Conservation (phyloP, 2,797 vertebrate genomes). For the Macropus fuliginosus region DNA sequence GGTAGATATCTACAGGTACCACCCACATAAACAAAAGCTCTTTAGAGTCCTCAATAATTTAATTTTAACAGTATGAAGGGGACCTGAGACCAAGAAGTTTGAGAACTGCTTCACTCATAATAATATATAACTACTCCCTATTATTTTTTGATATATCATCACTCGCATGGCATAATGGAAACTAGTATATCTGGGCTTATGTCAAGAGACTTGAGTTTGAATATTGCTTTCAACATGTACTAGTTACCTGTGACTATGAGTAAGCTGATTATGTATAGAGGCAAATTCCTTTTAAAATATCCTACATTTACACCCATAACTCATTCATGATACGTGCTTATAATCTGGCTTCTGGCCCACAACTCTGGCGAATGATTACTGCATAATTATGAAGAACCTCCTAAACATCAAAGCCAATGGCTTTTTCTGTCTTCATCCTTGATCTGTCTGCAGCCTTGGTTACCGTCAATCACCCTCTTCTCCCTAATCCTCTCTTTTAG, state of each 20-base stretch:
- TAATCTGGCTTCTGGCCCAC: neutral
- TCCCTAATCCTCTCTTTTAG: neutral
- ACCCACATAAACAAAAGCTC: neutral
- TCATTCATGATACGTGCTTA: neutral
- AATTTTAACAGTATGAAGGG: neutral
- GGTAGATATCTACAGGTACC: neutral
- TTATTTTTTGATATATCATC: neutral
- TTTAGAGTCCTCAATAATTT: neutral
- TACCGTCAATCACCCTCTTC: neutral
- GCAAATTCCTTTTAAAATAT: neutral
- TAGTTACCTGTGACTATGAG: neutral
- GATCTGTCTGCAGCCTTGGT: neutral
- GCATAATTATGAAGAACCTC: slow-evolving; percentile 6
- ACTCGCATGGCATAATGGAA: neutral
- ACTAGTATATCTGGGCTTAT: neutral
- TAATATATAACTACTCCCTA: neutral
- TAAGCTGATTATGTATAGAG: neutral
- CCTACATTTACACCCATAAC: neutral
- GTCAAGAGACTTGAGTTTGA: neutral
- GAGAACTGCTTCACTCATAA: neutral
- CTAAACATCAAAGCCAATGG: slow-evolving; percentile 23
- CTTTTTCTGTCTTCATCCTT: neutral
- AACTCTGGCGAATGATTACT: slow-evolving; percentile 24
- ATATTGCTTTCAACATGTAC: neutral
- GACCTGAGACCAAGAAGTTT: neutral